Evolutionary conservation across 2,888 invertebrate species (phyloP), one percentile per base, ranked within the genome.

Genomic region (Eulithis prunata): DNA sequence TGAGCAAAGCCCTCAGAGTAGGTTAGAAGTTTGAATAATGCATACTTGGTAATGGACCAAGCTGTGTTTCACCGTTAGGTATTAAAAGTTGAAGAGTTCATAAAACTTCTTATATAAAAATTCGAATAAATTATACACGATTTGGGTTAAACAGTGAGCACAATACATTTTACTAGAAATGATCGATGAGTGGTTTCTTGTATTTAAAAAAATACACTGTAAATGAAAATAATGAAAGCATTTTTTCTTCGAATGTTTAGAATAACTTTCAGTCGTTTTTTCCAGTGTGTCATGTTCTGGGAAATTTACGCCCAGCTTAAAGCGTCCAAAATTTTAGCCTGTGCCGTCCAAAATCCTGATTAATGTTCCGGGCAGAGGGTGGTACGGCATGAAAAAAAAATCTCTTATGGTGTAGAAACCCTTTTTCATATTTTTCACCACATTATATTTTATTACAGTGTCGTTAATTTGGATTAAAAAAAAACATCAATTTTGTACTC

Each of bases 261-360:
- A 83, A 82, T 83, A 81, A 84, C 80, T 82, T 85, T 82, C 70
- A 80, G 71, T 78, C 84, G 87, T 89, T 88, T 89, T 84, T 86
- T 82, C 84, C 81, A 79, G 75, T 76, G 80, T 86, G 91, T 92
- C 92, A 91, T 92, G 91, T 93, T 92, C 87, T 86, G 84, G 77
- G 76, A 89, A 93, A 93, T 93, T 93, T 93, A 93, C 89, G 88
- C 80, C 79, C 88, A 85, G 92, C 91, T 93, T 93, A 93, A 86
- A 90, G 82, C 91, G 89, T 90, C 91, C 88, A 91, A 93, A 93
- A 91, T 90, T 93, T 93, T 93, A 93, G 94, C 94, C 93, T 93
- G 90, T 93, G 91, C 93, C 94, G 91, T 94, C 94, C 93, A 94
- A 92, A 94, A 95, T 95, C 95, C 94, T 94, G 95, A 95, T 94